phyloP scores from a whole-genome alignment of 2,888 invertebrate species.

The Lysandra bellargus region DNA sequence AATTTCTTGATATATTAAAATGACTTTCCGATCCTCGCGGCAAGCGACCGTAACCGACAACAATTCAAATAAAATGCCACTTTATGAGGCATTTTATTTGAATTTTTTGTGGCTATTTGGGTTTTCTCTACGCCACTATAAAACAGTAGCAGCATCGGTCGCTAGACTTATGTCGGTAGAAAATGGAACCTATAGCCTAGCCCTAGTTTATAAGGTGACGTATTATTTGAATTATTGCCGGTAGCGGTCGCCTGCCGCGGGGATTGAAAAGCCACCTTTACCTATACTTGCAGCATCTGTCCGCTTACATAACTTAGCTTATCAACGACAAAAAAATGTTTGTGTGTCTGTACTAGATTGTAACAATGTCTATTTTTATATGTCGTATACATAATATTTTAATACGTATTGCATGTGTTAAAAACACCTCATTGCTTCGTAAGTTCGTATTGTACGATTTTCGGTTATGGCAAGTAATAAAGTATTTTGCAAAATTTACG shows the following conservation, averaged over 20 bases:
- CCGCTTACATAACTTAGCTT: slow-evolving; percentile 32
- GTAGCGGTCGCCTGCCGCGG: no score
- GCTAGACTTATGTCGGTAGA: no score
- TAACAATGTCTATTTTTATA: slow-evolving; percentile 43
- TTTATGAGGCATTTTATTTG: no score
- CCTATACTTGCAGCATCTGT: neutral
- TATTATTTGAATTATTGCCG: no score
- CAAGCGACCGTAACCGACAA: no score
- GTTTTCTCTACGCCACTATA: no score
- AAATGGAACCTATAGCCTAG: no score
- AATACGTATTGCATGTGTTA: slow-evolving; percentile 34
- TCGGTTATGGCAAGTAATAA: slow-evolving; percentile 42
- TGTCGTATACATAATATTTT: slow-evolving; percentile 35
- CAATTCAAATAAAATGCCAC: no score
- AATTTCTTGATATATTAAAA: neutral
- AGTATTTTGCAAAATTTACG: slow-evolving; percentile 36
- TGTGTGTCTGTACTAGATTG: slow-evolving; percentile 21
- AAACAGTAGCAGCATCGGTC: no score
- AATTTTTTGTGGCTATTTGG: no score
- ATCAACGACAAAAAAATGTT: neutral
- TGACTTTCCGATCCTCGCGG: no score
- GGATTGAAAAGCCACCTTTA: neutral
- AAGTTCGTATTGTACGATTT: slow-evolving; percentile 40
- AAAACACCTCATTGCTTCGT: slow-evolving; percentile 35
- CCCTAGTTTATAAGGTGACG: no score